These are phyloP conservation scores for Neoaliturus tenellus DNA, from an alignment of 2,888 invertebrate species.

Conservation along the genomic window DNA sequence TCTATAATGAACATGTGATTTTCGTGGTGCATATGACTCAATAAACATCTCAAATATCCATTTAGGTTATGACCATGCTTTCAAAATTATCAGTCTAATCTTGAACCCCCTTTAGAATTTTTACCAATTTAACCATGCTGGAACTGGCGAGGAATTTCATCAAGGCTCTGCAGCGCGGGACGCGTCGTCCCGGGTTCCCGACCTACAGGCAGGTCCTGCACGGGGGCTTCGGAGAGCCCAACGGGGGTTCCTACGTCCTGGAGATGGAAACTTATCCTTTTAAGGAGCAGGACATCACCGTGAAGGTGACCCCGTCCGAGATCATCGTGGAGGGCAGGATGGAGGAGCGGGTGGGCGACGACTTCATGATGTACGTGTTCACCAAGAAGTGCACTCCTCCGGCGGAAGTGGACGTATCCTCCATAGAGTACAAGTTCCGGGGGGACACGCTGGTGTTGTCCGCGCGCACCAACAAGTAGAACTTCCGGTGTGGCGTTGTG, in stretches of 20 bases:
- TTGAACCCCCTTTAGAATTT: no score
- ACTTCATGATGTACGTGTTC: constrained; percentile 44
- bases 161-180: not conserved
- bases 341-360: constrained; percentile 4
- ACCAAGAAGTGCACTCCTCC: constrained; percentile 10
- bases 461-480: constrained; percentile 23
- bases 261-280: constrained; percentile 14
- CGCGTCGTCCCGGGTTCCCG: not conserved
- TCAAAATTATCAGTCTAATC: no score
- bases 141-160: not conserved
- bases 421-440: constrained; percentile 20
- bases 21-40: no score
- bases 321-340: constrained; percentile 29
- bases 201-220: constrained; percentile 1
- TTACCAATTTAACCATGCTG: no score
- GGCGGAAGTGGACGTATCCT: not conserved
- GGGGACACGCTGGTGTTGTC: not conserved
- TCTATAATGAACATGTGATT: no score
- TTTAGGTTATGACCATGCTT: no score
- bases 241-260: not conserved
- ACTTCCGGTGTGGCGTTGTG: not conserved
- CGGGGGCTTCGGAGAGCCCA: not conserved
- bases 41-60: no score
- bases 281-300: constrained; percentile 31
- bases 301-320: not conserved